phyloP scores from a whole-genome alignment of 2,888 invertebrate genomes.

The Dastarcus helophoroides region DNA sequence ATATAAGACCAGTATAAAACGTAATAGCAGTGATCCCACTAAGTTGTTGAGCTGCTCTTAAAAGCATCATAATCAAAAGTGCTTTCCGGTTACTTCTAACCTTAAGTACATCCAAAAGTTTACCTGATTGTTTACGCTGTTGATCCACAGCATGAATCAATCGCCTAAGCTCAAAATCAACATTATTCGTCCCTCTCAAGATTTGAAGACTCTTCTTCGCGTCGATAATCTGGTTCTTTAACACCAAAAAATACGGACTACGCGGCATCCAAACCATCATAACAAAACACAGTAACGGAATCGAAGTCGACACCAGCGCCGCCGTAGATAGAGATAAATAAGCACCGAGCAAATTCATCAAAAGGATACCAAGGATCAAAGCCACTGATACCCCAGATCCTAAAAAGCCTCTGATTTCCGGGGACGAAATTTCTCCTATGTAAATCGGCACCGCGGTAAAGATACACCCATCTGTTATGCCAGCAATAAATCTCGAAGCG shows the following conservation, averaged over 20 bases:
- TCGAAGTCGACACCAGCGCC: conserved; percentile 38
- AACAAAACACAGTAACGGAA: conserved; percentile 38
- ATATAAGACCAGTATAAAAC: conserved; percentile 45
- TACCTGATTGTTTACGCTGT: conserved; percentile 41
- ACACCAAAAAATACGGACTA: conserved; percentile 43
- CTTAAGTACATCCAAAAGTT: conserved; percentile 44
- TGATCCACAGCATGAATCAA: conserved; percentile 28
- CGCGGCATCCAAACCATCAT: conserved; percentile 46
- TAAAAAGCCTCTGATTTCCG: conserved; percentile 44
- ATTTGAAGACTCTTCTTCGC: conserved; percentile 40
- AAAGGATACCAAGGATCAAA: conserved; percentile 42
- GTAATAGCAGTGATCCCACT: conserved; percentile 50
- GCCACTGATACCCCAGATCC: conserved; percentile 47
- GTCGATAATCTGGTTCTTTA: conserved; percentile 34
- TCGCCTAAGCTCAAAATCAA: conserved; percentile 35
- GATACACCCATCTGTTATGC: conserved; percentile 42
- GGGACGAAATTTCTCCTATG: conserved; percentile 48
- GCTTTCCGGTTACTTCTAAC: conserved; percentile 51
- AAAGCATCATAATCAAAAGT: conserved; percentile 47
- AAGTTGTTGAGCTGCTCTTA: conserved; percentile 43
- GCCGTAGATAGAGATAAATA: conserved; percentile 39
- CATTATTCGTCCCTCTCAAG: conserved; percentile 39
- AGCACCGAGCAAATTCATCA: conserved; percentile 40
- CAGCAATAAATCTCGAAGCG: conserved; percentile 44
- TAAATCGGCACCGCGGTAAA: conserved; percentile 44